Conservation (phyloP, 2,797 vertebrate genomes). For the Crenuchus spilurus region DNA sequence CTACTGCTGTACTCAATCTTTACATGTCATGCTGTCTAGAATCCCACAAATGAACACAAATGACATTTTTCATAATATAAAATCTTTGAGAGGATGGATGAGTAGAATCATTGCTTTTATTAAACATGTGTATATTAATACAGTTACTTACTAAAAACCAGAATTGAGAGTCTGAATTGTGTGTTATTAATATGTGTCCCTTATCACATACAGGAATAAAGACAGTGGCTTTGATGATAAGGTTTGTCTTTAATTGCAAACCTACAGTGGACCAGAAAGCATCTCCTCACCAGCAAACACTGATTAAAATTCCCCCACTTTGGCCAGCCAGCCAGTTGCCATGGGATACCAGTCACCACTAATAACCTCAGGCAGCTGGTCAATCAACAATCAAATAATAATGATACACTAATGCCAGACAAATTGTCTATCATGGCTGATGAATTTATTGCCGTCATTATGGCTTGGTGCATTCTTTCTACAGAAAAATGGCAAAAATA, state of each 20-base stretch:
- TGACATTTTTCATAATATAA: too few relatives aligned
- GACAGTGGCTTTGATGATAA: conserved; percentile 44
- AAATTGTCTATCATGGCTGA: conserved; percentile 42
- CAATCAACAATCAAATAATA: conserved; percentile 54
- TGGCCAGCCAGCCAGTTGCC: conserved; percentile 40
- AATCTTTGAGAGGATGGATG: too few relatives aligned
- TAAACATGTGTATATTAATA: background rate
- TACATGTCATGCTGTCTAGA: too few relatives aligned
- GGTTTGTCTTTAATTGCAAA: conserved; percentile 43
- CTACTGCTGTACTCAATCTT: too few relatives aligned
- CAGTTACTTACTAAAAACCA: background rate
- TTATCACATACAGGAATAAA: conserved; percentile 31
- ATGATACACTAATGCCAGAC: conserved; percentile 42
- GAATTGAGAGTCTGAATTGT: background rate
- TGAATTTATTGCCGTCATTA: conserved; percentile 17
- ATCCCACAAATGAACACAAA: too few relatives aligned
- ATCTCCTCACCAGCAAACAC: conserved; percentile 28
- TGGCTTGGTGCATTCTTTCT: background rate
- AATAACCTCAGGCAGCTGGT: conserved; percentile 52
- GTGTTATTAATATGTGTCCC: conserved; percentile 8
- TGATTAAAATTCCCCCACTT: conserved; percentile 53
- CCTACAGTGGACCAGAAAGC: conserved; percentile 27
- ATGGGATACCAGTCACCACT: conserved; percentile 50
- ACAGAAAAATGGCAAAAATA: too few relatives aligned
- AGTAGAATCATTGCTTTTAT: too few relatives aligned